Evolutionary conservation across 2,888 invertebrate genomes (phyloP).

Genomic region (Nemotelus pantherinus): DNA sequence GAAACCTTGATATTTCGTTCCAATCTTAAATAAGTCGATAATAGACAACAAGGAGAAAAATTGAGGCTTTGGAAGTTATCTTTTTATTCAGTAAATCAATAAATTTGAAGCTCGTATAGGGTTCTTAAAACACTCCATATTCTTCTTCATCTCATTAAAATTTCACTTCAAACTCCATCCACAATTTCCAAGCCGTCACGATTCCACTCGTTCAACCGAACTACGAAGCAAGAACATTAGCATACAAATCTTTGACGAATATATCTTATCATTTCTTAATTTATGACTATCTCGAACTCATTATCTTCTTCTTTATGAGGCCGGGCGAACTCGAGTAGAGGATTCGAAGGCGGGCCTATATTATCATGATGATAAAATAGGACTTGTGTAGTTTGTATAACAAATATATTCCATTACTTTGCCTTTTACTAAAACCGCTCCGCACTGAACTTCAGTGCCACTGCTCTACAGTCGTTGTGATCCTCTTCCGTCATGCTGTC

Average conservation of each 20-base stretch:
- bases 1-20: no score
- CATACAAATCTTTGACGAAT: slow-evolving; percentile 24
- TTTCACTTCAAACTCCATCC: no score
- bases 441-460: background rate
- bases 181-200: no score
- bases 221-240: background rate
- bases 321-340: background rate
- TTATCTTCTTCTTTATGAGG: slow-evolving; percentile 15
- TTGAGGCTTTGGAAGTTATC: no score
- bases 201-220: background rate
- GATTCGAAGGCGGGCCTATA: background rate
- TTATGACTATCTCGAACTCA: slow-evolving; percentile 12
- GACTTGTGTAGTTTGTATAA: slow-evolving; percentile 15
- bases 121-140: no score
- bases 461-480: background rate
- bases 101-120: no score
- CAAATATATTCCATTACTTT: slow-evolving; percentile 8
- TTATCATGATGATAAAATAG: slow-evolving; percentile 15
- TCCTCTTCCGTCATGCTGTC: background rate
- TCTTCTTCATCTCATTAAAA: no score
- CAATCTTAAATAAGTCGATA: no score
- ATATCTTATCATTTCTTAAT: slow-evolving; percentile 14
- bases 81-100: no score
- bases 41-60: no score
- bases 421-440: slow-evolving; percentile 11